Conservation (phyloP, 2,113 vertebrate species). For the Microcebus griseorufus region DNA sequence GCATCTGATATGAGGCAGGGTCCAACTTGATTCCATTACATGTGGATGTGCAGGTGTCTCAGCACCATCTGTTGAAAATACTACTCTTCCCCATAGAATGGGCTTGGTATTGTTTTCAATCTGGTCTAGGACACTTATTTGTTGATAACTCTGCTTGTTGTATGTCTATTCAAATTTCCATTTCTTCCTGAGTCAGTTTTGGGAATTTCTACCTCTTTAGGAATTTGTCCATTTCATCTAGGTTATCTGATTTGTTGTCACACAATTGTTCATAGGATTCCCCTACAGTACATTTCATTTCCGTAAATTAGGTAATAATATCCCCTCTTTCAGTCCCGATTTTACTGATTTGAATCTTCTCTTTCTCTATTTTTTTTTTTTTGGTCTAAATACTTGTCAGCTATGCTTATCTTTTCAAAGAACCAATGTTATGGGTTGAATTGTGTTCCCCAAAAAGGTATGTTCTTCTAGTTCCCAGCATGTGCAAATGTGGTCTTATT, state of each 20-base stretch:
- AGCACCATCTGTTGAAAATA: not conserved
- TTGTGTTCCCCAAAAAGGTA: not conserved
- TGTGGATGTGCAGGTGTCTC: not conserved
- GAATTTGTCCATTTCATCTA: not conserved
- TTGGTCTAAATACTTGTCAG: not conserved
- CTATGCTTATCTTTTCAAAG: not conserved
- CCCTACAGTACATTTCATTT: not conserved
- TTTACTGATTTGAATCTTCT: not conserved
- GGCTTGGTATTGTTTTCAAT: not conserved
- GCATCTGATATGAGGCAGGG: not conserved
- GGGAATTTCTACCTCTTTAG: not conserved
- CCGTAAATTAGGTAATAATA: not conserved
- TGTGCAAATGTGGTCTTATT: not conserved
- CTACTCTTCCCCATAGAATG: not conserved
- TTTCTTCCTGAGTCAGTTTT: not conserved
- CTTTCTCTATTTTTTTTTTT: not conserved
- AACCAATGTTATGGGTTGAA: not conserved
- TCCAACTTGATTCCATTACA: not conserved
- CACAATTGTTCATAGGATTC: too few relatives aligned
- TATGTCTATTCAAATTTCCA: not conserved
- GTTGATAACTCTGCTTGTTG: not conserved
- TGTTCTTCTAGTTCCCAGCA: not conserved
- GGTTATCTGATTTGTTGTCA: too few relatives aligned
- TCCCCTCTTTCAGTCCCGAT: not conserved
- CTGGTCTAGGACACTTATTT: not conserved